Conservation (phyloP, 2,888 invertebrate genomes). For the Stegana nigrithorax region DNA sequence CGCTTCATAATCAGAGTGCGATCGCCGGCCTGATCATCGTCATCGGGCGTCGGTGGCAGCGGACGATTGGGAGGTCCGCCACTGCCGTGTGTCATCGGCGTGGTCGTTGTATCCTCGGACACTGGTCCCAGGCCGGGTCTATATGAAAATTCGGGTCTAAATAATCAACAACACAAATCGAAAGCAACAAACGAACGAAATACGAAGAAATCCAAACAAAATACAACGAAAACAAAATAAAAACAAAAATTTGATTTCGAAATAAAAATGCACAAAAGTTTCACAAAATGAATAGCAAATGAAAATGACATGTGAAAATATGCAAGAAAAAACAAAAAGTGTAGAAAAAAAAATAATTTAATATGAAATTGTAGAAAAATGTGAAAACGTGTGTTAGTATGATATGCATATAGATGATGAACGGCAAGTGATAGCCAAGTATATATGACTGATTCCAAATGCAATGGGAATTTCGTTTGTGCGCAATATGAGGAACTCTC, state of each 20-base stretch:
- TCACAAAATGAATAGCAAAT: conserved; percentile 35
- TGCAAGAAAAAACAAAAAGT: conserved; percentile 31
- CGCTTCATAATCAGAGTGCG: conserved; percentile 92
- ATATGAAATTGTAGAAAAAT: conserved; percentile 9
- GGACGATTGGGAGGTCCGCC: conserved; percentile 91
- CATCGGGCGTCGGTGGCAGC: conserved; percentile 94
- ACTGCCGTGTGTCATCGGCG: conserved; percentile 66
- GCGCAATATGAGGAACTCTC: background rate
- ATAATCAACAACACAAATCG: conserved; percentile 68
- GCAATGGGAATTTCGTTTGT: background rate
- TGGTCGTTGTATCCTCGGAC: conserved; percentile 70
- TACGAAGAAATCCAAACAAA: conserved; percentile 36
- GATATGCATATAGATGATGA: no score
- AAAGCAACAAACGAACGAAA: conserved; percentile 46
- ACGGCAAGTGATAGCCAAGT: no score
- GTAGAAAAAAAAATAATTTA: conserved; percentile 33
- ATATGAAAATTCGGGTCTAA: conserved; percentile 87
- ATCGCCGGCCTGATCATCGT: conserved; percentile 85
- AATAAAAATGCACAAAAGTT: conserved; percentile 19
- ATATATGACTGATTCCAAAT: no score
- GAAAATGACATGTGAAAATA: conserved; percentile 35
- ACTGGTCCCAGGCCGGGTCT: conserved; percentile 78
- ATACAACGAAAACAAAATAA: conserved; percentile 25
- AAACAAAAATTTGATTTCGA: conserved; percentile 29
- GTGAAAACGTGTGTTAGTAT: conserved; percentile 15